phyloP scores from a whole-genome alignment of 1,140 invertebrate species.

The Trachymyrmex septentrionalis region DNA sequence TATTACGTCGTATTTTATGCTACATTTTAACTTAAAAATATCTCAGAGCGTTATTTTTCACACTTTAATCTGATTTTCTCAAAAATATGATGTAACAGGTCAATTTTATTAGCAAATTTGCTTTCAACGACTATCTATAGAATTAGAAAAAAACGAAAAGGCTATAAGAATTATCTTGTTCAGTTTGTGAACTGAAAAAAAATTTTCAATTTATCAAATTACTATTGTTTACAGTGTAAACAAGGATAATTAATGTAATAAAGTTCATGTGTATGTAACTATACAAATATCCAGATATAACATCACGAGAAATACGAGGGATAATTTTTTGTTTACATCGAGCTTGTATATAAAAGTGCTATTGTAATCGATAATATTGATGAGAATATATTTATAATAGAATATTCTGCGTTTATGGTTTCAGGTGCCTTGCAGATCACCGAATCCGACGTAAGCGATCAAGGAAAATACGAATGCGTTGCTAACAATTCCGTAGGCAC shows the following conservation, averaged over 20 bases:
- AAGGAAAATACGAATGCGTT: slow-evolving; percentile 97
- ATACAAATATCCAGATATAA: background rate
- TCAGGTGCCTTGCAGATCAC: slow-evolving; percentile 97
- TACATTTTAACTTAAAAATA: too few species aligned
- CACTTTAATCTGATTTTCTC: too few species aligned
- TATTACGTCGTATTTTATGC: too few species aligned
- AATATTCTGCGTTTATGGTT: slow-evolving; percentile 72
- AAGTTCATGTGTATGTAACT: background rate
- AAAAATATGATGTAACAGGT: too few species aligned
- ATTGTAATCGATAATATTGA: slow-evolving; percentile 6
- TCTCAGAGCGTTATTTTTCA: too few species aligned
- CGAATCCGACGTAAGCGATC: slow-evolving; percentile 95
- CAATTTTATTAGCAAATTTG: too few species aligned
- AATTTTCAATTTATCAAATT: too few species aligned
- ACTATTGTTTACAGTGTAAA: background rate
- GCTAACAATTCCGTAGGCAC: slow-evolving; percentile 96
- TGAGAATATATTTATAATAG: background rate
- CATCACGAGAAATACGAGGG: background rate
- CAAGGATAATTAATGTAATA: background rate
- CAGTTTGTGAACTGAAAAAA: too few species aligned
- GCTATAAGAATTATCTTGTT: too few species aligned
- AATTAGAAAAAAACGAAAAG: too few species aligned
- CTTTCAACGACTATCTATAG: too few species aligned
- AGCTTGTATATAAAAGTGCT: background rate
- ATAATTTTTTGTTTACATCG: background rate